Percentiles rank a stretch among this genome's conserved stretches.
Conservation (phyloP, 2,797 vertebrate species). For the Pangasius mekongensis region DNA sequence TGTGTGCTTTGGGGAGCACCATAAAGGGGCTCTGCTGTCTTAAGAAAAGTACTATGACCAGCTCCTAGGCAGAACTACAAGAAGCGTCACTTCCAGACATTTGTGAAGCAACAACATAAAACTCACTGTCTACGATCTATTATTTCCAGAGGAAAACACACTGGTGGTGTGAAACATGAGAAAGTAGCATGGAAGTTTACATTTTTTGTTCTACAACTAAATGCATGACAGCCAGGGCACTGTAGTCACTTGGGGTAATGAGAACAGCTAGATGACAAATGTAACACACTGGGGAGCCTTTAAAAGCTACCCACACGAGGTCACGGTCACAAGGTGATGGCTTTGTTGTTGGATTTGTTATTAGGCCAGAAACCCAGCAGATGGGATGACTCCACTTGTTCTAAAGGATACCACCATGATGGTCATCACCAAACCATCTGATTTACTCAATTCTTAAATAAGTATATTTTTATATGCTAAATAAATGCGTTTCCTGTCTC, state of each 20-base stretch:
- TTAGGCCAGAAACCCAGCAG: not conserved
- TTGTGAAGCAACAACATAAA: not conserved
- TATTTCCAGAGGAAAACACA: not conserved
- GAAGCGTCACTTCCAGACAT: not conserved
- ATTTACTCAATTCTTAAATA: not conserved
- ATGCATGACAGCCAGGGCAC: not conserved
- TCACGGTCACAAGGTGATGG: not conserved
- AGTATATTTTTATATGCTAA: not conserved
- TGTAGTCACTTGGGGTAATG: conserved; percentile 7
- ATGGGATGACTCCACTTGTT: not conserved
- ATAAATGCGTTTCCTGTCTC: not conserved
- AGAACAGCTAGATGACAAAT: conserved; percentile 1
- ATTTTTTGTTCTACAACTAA: not conserved
- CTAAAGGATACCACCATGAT: not conserved
- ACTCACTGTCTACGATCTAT: not conserved
- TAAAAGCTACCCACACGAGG: not conserved
- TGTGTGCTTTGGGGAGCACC: not conserved
- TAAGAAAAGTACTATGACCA: not conserved
- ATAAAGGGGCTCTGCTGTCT: not conserved
- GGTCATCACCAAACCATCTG: not conserved
- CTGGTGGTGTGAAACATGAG: not conserved
- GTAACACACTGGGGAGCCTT: conserved; percentile 7
- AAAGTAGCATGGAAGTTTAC: not conserved
- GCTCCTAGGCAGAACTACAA: not conserved
- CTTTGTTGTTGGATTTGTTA: conserved; percentile 3